phyloP scores from a whole-genome alignment of 2,888 invertebrate species.

The Allacma fusca region DNA sequence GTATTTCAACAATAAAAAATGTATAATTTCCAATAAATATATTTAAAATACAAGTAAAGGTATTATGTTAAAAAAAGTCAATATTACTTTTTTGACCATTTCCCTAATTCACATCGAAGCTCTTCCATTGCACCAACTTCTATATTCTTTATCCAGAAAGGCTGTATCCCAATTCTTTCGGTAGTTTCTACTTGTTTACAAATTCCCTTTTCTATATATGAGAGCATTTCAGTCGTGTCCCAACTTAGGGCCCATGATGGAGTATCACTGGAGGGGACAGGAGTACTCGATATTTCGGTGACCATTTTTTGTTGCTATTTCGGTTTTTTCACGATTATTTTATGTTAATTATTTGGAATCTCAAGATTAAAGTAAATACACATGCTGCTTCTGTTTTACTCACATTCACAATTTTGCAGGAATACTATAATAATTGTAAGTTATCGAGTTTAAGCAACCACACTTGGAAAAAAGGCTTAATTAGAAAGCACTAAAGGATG shows the following conservation, averaged over 20 bases:
- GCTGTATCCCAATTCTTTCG: slow-evolving; percentile 39
- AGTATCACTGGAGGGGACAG: neutral
- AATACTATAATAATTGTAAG: too few species aligned
- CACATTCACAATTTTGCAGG: too few species aligned
- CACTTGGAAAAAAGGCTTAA: too few species aligned
- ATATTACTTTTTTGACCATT: slow-evolving; percentile 34
- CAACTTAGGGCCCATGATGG: neutral
- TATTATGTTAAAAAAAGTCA: neutral
- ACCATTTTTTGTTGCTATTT: neutral
- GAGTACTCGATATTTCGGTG: slow-evolving; percentile 3
- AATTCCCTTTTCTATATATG: slow-evolving; percentile 18
- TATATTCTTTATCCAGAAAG: slow-evolving; percentile 34
- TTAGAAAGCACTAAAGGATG: too few species aligned
- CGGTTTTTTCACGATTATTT: too few species aligned
- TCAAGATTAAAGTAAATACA: too few species aligned
- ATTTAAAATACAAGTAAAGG: neutral
- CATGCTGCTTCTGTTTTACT: too few species aligned
- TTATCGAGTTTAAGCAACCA: too few species aligned
- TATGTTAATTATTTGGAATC: too few species aligned
- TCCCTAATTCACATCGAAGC: slow-evolving; percentile 29
- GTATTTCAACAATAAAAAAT: too few species aligned
- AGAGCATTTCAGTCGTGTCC: slow-evolving; percentile 6
- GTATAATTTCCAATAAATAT: too few species aligned
- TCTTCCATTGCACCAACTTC: slow-evolving; percentile 41
- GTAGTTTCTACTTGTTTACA: slow-evolving; percentile 32